Base-by-base conservation (phyloP, 1,140 invertebrate species). In the Melipona quadrifasciata region DNA sequence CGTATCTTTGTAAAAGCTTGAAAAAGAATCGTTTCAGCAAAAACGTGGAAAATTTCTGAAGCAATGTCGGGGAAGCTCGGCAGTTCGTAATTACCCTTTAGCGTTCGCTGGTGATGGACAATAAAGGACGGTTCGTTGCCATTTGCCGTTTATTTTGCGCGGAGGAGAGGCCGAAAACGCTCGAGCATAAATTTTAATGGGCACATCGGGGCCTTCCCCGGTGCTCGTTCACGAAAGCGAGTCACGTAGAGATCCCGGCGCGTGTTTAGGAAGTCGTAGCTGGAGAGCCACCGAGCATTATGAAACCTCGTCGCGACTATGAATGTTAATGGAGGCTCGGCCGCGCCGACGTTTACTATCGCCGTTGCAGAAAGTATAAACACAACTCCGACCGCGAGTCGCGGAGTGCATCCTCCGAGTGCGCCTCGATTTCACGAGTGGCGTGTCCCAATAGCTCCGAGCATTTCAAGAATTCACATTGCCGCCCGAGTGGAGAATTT, bases 301-400 rank as follows among this genome's bases (percentile, higher is more conserved):
- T 88, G 84, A 91, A 91, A 89, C 85, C 81, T 67, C 47, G 86
- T 85, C 86, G 86, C 83, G 88, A 87, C 81, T 83, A 68, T 90
- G 85, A 91, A 90, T 92, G 88, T 86, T 88, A 91, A 90, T 90
- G 86, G 81, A 78, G 34, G 73, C 78, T 84, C 64, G 24, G 65
- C 57, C 21, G 47, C 68, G 57, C 11, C 75, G 64, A 70, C 75
- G 74, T 83, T 68, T 79, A 83, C 82, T 55, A 55, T 80, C 58
- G 55, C 21, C 84, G 76, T 75, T 57, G 84, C 79, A 65, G 78
- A 81, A 85, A 85, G 79, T 82, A 85, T 58, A 75, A 82, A 74
- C 70, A 74, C 21, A 24, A 58, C 19, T 21, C 31, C 21, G 10
- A 34, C 39, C 39, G 39, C 39, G 39, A 47, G 8, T 47, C 27